Base-by-base conservation (phyloP, 2,888 invertebrate genomes). In the Pilophorus perplexus region DNA sequence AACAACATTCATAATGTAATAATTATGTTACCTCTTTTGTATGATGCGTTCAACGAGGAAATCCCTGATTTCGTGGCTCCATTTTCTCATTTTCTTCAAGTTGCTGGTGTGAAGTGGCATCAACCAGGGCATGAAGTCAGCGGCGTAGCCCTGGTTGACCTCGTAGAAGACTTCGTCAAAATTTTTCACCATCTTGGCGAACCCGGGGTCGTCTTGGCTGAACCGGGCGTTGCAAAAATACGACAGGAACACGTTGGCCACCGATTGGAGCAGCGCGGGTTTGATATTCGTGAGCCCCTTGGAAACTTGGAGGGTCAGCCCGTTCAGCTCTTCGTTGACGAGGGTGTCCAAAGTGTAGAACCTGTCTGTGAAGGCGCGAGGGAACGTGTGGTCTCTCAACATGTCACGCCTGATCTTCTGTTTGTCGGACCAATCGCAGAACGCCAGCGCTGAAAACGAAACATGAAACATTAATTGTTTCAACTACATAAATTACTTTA, bases 121-220 rank as follows among this genome's bases (percentile, higher is more conserved):
- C 0, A 93, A 76, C 87, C 89, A 90, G 0, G 93, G 93, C 20
- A 93, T 74, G 74, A 93, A 93, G 74, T 93, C 93, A 0, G 92
- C 83, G 0, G 90, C 88, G 75, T 90, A 91, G 0, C 91, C 91
- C 66, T 74, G 74, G 76, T 93, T 93, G 70, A 93, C 91, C 75
- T 93, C 92, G 87, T 89, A 91, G 79, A 93, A 93, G 57, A 93
- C 90, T 72, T 89, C 87, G 73, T 93, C 93, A 75, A 92, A 93
- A 66, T 81, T 82, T 22, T 84, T 79, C 0, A 90, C 88, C 4
- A 87, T 81, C 37, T 80, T 80, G 52, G 81, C 79, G 78, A 91
- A 93, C 16, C 85, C 84, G 0, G 73, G 66, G 71, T 92, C 89
- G 12, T 84, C 81, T 64, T 86, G 83, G 40, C 85, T 83, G 73